Evolutionary conservation across 2,797 vertebrate species (phyloP).

Genomic region (Melanotaenia parkinsoni): DNA sequence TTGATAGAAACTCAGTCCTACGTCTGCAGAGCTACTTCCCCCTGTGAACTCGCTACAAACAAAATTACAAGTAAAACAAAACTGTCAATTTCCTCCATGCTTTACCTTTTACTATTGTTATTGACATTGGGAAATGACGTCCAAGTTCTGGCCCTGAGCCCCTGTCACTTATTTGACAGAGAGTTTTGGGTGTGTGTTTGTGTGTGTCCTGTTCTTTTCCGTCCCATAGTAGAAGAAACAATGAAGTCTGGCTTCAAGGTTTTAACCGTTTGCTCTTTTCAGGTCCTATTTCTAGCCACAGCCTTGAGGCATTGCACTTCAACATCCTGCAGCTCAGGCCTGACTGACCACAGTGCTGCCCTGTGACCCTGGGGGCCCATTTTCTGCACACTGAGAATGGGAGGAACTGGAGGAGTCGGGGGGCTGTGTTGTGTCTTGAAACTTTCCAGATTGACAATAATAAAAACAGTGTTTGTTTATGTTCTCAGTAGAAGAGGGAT

Average conservation of each 20-base stretch:
- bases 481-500: constrained; percentile 59
- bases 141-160: constrained; percentile 33
- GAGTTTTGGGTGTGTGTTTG: constrained; percentile 27
- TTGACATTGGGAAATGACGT: constrained; percentile 42
- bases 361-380: constrained; percentile 44
- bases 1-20: constrained; percentile 33
- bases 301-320: constrained; percentile 51
- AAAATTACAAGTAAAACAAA: constrained; percentile 54
- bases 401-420: constrained; percentile 29
- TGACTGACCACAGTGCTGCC: constrained; percentile 54
- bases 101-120: constrained; percentile 52
- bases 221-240: constrained; percentile 29
- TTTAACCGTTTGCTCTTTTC: constrained; percentile 51
- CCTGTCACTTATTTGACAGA: constrained; percentile 58
- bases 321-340: constrained; percentile 67
- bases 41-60: constrained; percentile 28
- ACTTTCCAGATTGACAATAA: constrained; percentile 66
- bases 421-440: constrained; percentile 41
- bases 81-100: constrained; percentile 52
- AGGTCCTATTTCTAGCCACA: constrained; percentile 60
- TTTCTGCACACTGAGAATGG: constrained; percentile 30
- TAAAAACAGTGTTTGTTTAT: constrained; percentile 71
- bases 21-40: constrained; percentile 28
- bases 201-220: constrained; percentile 50
- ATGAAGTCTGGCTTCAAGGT: constrained; percentile 48